phyloP scores from a whole-genome alignment of 2,797 vertebrate species.

The Amniataba percoides region DNA sequence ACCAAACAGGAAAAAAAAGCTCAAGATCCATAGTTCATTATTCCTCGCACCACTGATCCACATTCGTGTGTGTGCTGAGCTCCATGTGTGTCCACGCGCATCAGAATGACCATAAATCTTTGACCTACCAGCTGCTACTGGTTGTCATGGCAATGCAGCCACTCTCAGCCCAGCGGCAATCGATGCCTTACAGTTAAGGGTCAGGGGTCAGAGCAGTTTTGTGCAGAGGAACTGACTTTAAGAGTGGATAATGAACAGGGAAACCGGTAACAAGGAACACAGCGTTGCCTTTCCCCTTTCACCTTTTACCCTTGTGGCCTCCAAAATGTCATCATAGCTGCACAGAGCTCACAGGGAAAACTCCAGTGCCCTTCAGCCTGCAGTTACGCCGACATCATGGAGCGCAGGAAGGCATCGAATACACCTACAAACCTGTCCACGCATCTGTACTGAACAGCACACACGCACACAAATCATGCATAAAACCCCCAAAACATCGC shows the following conservation, averaged over 20 bases:
- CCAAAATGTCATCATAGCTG: conserved; percentile 60
- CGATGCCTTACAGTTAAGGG: conserved; percentile 59
- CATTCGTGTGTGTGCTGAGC: conserved; percentile 14
- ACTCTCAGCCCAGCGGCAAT: conserved; percentile 52
- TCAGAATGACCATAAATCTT: conserved; percentile 64
- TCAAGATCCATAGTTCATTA: conserved; percentile 70
- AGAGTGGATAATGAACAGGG: conserved; percentile 66
- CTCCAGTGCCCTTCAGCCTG: conserved; percentile 16
- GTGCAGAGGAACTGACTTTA: conserved; percentile 48
- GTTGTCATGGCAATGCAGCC: conserved; percentile 67
- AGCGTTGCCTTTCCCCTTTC: conserved; percentile 47
- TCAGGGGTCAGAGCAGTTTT: conserved; percentile 67
- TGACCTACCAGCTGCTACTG: conserved; percentile 52
- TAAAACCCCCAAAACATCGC: not conserved
- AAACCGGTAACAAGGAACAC: conserved; percentile 64
- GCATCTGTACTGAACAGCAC: not conserved
- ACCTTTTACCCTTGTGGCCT: conserved; percentile 50
- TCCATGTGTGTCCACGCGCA: conserved; percentile 42
- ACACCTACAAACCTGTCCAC: conserved; percentile 7
- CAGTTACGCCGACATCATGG: conserved; percentile 27
- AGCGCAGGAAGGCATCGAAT: conserved; percentile 1
- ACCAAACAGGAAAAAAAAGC: conserved; percentile 38
- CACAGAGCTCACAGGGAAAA: conserved; percentile 8
- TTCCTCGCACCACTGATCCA: conserved; percentile 44
- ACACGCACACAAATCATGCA: not conserved